These are phyloP conservation scores for Schizopygopsis pylzovi DNA, from an alignment of 2,797 vertebrate species.

Conservation along the genomic window DNA sequence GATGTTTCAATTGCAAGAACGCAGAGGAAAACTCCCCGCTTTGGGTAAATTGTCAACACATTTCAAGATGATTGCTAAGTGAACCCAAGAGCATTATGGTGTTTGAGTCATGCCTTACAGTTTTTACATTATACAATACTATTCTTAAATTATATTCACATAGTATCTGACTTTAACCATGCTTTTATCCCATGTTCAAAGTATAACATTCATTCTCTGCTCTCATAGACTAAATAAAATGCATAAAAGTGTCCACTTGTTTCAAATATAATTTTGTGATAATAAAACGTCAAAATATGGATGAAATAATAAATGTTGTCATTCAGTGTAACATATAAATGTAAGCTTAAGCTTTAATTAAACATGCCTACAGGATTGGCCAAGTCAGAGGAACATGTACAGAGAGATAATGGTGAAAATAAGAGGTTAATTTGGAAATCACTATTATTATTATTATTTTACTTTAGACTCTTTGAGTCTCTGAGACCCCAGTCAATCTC, in stretches of 20 bases:
- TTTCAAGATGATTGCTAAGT: slow-evolving; percentile 52
- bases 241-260: not conserved
- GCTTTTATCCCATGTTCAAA: not conserved
- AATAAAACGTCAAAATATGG: not conserved
- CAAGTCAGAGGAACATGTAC: not conserved
- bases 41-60: slow-evolving; percentile 45
- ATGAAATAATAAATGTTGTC: not conserved
- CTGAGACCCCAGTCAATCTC: slow-evolving; percentile 8
- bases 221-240: not conserved
- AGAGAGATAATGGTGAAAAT: not conserved
- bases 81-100: slow-evolving; percentile 41
- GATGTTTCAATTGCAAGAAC: slow-evolving; percentile 69
- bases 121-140: slow-evolving; percentile 1
- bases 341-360: not conserved
- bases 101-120: not conserved
- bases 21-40: slow-evolving; percentile 52
- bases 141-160: not conserved
- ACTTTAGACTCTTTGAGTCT: not conserved
- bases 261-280: not conserved
- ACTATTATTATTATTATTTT: not conserved
- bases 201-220: not conserved
- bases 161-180: not conserved
- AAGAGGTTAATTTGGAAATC: not conserved
- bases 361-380: not conserved
- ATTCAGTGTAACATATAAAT: not conserved